Conservation (phyloP, 2,888 invertebrate genomes). For the Drosophila paucipuncta region DNA sequence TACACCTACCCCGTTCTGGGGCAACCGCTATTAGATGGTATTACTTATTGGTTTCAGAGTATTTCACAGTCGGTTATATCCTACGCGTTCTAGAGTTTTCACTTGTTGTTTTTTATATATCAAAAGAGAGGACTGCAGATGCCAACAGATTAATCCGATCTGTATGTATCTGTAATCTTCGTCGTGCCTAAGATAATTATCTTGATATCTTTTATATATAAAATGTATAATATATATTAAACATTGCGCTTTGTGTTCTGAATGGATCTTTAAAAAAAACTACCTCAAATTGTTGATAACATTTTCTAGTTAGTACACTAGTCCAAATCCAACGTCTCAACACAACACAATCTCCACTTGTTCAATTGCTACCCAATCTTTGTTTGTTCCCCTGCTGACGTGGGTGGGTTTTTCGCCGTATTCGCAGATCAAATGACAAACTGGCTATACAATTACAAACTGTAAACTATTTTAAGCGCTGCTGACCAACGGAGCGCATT, state of each 20-base stretch:
- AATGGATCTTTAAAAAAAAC: background rate
- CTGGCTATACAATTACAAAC: constrained; percentile 49
- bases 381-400: constrained; percentile 3
- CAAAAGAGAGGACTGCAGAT: background rate
- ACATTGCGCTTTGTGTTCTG: background rate
- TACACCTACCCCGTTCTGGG: background rate
- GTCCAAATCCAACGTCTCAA: background rate
- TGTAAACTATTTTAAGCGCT: constrained; percentile 32
- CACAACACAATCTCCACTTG: background rate
- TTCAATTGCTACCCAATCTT: constrained; percentile 3
- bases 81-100: background rate
- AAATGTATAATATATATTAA: background rate
- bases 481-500: constrained; percentile 25
- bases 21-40: background rate
- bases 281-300: background rate
- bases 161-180: background rate
- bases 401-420: constrained; percentile 16
- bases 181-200: background rate
- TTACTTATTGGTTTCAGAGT: background rate
- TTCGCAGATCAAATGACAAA: constrained; percentile 46
- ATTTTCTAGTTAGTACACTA: background rate
- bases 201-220: background rate
- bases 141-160: background rate
- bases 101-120: background rate
- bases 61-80: background rate